phyloP scores from a whole-genome alignment of 2,113 vertebrate species.

The Larimichthys polyactis region DNA sequence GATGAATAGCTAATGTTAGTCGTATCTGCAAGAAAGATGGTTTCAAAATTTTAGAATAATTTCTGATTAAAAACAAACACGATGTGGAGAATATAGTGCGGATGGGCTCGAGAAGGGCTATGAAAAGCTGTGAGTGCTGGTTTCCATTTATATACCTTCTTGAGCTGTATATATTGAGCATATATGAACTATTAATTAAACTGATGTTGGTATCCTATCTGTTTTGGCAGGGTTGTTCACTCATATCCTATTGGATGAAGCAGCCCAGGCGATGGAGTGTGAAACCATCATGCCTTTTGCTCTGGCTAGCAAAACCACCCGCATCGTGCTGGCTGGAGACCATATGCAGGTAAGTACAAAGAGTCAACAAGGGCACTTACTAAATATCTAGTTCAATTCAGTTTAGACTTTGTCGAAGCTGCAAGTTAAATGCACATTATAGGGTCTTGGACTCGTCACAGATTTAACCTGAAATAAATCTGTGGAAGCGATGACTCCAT shows the following conservation, averaged over 20 bases:
- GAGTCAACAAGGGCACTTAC: not conserved
- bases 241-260: conserved; percentile 98
- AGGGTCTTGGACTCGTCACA: not conserved
- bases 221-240: conserved; percentile 91
- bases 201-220: not conserved
- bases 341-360: conserved; percentile 93
- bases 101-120: not conserved
- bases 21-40: too few species aligned
- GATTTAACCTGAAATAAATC: not conserved
- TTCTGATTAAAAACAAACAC: not conserved
- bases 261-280: conserved; percentile 99
- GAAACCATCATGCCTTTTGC: conserved; percentile 99
- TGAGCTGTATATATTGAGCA: too few species aligned
- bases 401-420: not conserved
- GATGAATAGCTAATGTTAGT: not conserved
- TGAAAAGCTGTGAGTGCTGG: not conserved
- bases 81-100: too few species aligned
- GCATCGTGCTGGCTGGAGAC: conserved; percentile 97
- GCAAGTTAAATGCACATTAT: not conserved
- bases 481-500: not conserved
- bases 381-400: not conserved
- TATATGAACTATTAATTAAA: not conserved
- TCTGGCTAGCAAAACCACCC: conserved; percentile 92
- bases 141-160: not conserved
- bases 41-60: not conserved